These are phyloP conservation scores for Macaca mulatta DNA, from an alignment of 2,113 vertebrate genomes.

Conservation along the genomic window DNA sequence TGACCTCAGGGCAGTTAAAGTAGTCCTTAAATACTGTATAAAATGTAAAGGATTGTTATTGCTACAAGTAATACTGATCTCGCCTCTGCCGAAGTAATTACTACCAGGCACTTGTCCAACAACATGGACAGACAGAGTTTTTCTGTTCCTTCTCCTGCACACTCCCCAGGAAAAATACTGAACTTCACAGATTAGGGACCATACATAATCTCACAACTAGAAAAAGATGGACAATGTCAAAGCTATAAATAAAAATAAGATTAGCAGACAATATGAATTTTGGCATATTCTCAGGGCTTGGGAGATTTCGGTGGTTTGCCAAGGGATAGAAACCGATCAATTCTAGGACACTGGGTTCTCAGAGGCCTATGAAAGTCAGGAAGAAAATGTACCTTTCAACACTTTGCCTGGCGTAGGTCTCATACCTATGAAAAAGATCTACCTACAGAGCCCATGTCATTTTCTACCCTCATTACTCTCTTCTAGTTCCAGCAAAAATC, in stretches of 20 bases:
- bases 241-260: background rate
- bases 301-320: background rate
- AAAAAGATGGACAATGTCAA: background rate
- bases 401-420: background rate
- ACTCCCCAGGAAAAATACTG: background rate
- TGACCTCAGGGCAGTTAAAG: slow-evolving; percentile 2
- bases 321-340: background rate
- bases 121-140: background rate
- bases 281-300: background rate
- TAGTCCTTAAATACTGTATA: background rate
- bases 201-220: background rate
- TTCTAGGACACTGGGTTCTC: slow-evolving; percentile 18
- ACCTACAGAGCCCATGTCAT: background rate
- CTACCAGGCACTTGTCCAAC: background rate
- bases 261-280: background rate
- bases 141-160: background rate
- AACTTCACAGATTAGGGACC: background rate
- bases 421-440: background rate
- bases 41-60: background rate
- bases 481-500: background rate
- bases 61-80: background rate
- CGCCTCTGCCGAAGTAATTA: background rate
- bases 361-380: background rate
- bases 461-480: background rate
- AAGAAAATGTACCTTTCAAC: background rate